Conservation (phyloP, 2,888 invertebrate genomes). For the Trissonchulus latispiculum region DNA sequence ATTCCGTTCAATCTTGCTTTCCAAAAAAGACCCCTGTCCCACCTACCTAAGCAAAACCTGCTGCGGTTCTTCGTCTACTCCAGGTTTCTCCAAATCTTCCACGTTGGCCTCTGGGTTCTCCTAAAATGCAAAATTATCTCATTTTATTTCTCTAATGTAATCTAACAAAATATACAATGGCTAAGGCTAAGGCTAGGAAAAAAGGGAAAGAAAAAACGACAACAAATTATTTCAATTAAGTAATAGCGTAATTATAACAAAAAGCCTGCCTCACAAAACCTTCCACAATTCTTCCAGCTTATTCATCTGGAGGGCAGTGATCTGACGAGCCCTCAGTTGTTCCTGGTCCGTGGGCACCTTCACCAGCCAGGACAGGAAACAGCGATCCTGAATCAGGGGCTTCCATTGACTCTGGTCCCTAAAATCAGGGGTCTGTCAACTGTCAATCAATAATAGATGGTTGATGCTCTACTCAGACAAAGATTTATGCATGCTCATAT, state of each 20-base stretch:
- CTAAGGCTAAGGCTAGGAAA: too few relatives aligned
- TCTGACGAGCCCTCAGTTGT: constrained; percentile 85
- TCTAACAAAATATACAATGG: too few relatives aligned
- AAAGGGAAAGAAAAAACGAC: too few relatives aligned
- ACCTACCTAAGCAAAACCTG: constrained; percentile 58
- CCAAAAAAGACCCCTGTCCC: too few relatives aligned
- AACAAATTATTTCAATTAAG: too few relatives aligned
- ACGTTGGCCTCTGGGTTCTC: constrained; percentile 95
- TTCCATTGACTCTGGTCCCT: constrained; percentile 95
- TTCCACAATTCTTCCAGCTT: constrained; percentile 98
- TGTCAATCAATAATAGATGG: not conserved
- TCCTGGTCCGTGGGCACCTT: constrained; percentile 95
- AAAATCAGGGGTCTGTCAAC: too few relatives aligned
- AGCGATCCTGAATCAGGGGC: constrained; percentile 88
- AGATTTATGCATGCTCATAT: too few relatives aligned
- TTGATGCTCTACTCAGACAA: not conserved
- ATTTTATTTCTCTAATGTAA: too few relatives aligned
- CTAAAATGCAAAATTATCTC: too few relatives aligned
- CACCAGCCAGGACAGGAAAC: constrained; percentile 90
- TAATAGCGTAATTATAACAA: not conserved
- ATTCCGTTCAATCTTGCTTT: too few relatives aligned
- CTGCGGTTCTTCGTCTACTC: constrained; percentile 93
- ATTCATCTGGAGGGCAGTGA: constrained; percentile 91
- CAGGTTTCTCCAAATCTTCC: constrained; percentile 94
- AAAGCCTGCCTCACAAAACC: constrained; percentile 26